Percentiles rank a stretch among this genome's conserved stretches.
Conservation (phyloP, 2,888 invertebrate species). For the Drosophila antonietae region DNA sequence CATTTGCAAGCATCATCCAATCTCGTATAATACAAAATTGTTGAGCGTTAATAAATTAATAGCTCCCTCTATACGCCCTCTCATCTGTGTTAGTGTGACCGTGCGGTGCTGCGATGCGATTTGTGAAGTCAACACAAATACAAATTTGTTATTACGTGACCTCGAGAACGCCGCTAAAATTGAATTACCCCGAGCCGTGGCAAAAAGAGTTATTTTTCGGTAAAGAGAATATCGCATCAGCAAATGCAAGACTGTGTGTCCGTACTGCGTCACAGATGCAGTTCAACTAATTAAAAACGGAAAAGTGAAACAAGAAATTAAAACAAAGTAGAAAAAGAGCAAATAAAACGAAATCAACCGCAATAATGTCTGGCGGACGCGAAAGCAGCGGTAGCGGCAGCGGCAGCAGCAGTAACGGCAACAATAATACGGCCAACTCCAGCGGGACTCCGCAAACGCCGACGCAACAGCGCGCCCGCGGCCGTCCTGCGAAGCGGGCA, state of each 20-base stretch:
- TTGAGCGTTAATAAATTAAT: conserved; percentile 11
- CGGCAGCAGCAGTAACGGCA: conserved; percentile 47
- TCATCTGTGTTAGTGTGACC: conserved; percentile 6
- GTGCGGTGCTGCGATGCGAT: conserved; percentile 44
- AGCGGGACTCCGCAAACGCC: conserved; percentile 51
- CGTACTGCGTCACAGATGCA: conserved; percentile 34
- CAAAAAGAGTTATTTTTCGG: conserved; percentile 16
- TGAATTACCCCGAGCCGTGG: conserved; percentile 41
- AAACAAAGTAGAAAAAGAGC: conserved; percentile 16
- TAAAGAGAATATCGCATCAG: conserved; percentile 2
- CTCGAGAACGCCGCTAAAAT: conserved; percentile 71
- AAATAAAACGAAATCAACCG: conserved; percentile 13
- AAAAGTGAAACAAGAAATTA: conserved; percentile 16
- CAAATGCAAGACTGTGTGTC: conserved; percentile 24
- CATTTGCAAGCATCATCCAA: conserved; percentile 32
- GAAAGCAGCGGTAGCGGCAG: conserved; percentile 60
- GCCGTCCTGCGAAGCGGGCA: conserved; percentile 91
- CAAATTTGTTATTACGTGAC: conserved; percentile 77
- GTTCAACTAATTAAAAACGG: conserved; percentile 21
- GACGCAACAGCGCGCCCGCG: conserved; percentile 83
- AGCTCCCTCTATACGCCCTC: neutral
- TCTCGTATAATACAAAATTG: conserved; percentile 13
- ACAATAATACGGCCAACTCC: conserved; percentile 55
- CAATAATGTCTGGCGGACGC: conserved; percentile 82
- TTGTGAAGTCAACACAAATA: conserved; percentile 48